Conservation (phyloP, 2,888 invertebrate species). For the Ommatoiulus sabulosus region DNA sequence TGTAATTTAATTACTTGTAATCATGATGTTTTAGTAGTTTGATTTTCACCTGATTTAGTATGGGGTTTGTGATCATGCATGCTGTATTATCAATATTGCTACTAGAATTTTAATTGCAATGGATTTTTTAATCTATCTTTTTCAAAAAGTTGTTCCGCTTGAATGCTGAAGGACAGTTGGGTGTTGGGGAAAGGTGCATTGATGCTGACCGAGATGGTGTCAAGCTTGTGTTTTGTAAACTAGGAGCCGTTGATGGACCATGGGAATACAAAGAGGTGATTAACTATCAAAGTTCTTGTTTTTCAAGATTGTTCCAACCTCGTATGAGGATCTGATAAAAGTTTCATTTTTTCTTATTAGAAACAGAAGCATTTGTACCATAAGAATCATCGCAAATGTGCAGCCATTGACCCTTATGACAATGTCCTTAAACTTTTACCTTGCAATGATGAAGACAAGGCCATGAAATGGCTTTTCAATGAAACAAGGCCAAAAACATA, state of each 20-base stretch:
- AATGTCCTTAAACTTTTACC: constrained; percentile 81
- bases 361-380: constrained; percentile 79
- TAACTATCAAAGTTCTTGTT: not conserved
- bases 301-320: constrained; percentile 55
- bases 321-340: not conserved
- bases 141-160: constrained; percentile 72
- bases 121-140: constrained; percentile 30
- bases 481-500: constrained; percentile 73
- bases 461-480: constrained; percentile 89
- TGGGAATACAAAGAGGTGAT: constrained; percentile 87
- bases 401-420: constrained; percentile 85
- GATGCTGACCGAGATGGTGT: constrained; percentile 88
- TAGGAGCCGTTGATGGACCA: constrained; percentile 94
- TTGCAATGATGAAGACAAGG: constrained; percentile 86
- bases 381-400: constrained; percentile 82
- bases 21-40: too few relatives aligned
- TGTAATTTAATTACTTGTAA: too few relatives aligned
- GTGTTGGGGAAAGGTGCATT: constrained; percentile 95
- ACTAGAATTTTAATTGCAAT: too few relatives aligned
- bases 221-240: constrained; percentile 88
- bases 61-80: too few relatives aligned
- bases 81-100: too few relatives aligned
- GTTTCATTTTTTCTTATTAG: constrained; percentile 64
- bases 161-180: constrained; percentile 93
- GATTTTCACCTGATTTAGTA: too few relatives aligned